Conservation (phyloP, 1,140 invertebrate species). For the Dryas iulia region DNA sequence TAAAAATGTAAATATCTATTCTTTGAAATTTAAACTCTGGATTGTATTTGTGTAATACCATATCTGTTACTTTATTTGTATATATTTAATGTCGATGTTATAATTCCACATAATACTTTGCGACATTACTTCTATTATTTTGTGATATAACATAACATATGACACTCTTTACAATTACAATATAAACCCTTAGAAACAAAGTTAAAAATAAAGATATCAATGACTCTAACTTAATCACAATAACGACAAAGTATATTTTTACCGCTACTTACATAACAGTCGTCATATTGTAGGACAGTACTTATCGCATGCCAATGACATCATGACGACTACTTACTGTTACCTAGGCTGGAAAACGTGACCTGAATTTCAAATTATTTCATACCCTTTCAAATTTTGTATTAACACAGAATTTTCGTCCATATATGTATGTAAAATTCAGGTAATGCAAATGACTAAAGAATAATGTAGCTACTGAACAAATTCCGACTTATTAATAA, state of each 20-base stretch:
- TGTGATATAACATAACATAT: not conserved
- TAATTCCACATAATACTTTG: no score
- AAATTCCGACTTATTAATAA: no score
- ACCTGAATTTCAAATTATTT: slow-evolving; percentile 50
- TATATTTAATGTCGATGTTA: no score
- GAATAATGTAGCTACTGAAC: no score
- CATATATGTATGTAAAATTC: not conserved
- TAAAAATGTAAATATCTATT: not conserved
- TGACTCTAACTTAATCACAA: slow-evolving; percentile 7
- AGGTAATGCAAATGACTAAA: not conserved
- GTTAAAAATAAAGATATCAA: not conserved
- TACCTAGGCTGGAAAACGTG: slow-evolving; percentile 59
- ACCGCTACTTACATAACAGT: slow-evolving; percentile 57
- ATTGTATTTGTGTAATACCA: no score
- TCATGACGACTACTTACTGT: slow-evolving; percentile 68
- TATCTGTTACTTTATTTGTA: no score
- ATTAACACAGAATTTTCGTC: not conserved
- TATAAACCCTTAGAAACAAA: not conserved
- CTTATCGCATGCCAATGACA: slow-evolving; percentile 70
- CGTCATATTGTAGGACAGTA: slow-evolving; percentile 57
- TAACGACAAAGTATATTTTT: slow-evolving; percentile 31
- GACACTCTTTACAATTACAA: not conserved
- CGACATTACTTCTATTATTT: no score
- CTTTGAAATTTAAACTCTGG: no score
- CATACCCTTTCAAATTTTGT: slow-evolving; percentile 21